Percentiles rank a stretch among this genome's conserved stretches.
phyloP scores from a whole-genome alignment of 53 echinoderm and acorn worm genomes.

The Astropecten irregularis region DNA sequence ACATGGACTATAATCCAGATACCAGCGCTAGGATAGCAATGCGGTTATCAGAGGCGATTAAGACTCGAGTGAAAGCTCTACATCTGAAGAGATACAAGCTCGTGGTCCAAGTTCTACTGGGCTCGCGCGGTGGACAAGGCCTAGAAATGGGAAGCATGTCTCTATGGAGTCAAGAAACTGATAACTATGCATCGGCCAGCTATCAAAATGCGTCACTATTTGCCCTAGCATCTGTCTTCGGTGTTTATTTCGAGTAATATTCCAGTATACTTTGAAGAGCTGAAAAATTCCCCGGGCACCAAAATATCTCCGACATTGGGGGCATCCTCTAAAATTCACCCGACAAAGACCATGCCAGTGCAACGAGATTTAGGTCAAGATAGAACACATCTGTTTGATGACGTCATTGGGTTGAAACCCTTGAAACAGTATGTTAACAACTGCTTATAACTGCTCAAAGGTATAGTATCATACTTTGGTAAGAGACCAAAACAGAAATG shows the following conservation, averaged over 20 bases:
- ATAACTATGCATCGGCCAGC: slow-evolving; percentile 68
- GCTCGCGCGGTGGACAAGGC: slow-evolving; percentile 69
- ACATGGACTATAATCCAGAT: slow-evolving; percentile 47
- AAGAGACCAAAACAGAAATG: too few relatives aligned
- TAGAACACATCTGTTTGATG: too few relatives aligned
- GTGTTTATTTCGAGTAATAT: slow-evolving; percentile 79
- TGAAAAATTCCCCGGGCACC: too few relatives aligned
- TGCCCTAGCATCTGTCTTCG: slow-evolving; percentile 81
- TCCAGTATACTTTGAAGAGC: too few relatives aligned
- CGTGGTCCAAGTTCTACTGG: slow-evolving; percentile 78
- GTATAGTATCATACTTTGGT: too few relatives aligned
- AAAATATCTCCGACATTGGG: too few relatives aligned
- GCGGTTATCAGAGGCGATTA: slow-evolving; percentile 79
- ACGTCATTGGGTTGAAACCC: too few relatives aligned
- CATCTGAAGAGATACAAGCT: slow-evolving; percentile 64
- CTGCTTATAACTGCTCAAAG: too few relatives aligned
- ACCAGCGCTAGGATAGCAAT: slow-evolving; percentile 57
- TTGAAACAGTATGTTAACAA: too few relatives aligned
- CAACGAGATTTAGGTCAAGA: too few relatives aligned
- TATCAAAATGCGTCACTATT: slow-evolving; percentile 77
- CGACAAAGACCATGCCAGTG: too few relatives aligned
- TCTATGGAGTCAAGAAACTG: slow-evolving; percentile 81
- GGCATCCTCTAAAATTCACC: too few relatives aligned
- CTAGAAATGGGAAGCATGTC: slow-evolving; percentile 79
- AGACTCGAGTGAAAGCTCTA: slow-evolving; percentile 72